phyloP scores from a whole-genome alignment of 2,113 vertebrate genomes.

The Lonchura striata region DNA sequence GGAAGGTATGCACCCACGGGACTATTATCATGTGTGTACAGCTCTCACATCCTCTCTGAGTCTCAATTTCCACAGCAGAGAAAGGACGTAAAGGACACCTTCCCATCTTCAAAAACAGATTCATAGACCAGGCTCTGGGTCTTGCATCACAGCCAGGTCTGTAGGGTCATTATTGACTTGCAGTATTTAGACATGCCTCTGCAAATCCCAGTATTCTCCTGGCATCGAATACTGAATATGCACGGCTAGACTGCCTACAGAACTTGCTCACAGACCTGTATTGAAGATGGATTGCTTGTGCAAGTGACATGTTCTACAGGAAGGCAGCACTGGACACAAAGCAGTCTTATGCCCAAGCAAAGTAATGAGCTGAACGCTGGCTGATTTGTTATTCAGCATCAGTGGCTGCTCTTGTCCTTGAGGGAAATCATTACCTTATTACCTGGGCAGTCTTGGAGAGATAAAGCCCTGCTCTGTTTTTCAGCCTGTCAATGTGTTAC shows the following conservation, averaged over 20 bases:
- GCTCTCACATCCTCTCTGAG: not conserved
- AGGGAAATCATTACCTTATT: conserved; percentile 14
- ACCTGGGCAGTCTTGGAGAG: not conserved
- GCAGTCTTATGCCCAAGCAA: not conserved
- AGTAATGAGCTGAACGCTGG: not conserved
- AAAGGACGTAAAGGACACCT: not conserved
- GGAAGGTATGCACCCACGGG: not conserved
- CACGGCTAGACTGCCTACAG: not conserved
- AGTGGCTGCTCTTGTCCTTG: not conserved
- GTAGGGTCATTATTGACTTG: not conserved
- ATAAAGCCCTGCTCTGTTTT: not conserved
- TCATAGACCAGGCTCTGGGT: not conserved
- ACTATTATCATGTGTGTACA: rapidly evolving
- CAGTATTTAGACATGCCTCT: not conserved
- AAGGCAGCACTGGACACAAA: not conserved
- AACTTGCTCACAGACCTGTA: not conserved
- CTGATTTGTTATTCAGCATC: not conserved
- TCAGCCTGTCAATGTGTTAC: not conserved
- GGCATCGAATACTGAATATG: not conserved
- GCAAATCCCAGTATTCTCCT: not conserved
- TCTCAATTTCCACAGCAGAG: not conserved
- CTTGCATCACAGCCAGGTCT: not conserved
- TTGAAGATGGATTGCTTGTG: not conserved
- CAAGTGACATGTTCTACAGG: not conserved
- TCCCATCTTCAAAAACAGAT: not conserved